Evolutionary conservation across 92 coral and sea anemone species (phyloP).

Genomic region (Heliopora coerulea): DNA sequence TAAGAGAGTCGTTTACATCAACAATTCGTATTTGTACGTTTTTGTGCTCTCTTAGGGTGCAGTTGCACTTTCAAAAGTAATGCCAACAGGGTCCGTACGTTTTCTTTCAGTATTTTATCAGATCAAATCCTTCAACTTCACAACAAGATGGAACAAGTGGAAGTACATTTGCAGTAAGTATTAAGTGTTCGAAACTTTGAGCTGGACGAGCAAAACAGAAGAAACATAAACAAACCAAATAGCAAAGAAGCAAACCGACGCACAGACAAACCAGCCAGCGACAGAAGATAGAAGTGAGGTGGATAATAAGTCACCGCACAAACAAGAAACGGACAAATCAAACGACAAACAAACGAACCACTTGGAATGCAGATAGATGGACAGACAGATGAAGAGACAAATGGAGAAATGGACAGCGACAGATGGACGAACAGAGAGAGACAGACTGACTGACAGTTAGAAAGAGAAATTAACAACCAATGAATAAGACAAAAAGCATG

Average conservation of each 20-base stretch:
- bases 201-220: too few species aligned
- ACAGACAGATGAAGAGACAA: slow-evolving; percentile 2
- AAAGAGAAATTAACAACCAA: too few species aligned
- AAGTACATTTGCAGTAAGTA: slow-evolving; percentile 74
- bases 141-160: slow-evolving; percentile 71
- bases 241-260: too few species aligned
- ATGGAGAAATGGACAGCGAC: not conserved
- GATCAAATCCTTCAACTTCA: slow-evolving; percentile 85
- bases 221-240: too few species aligned
- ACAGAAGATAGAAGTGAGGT: too few species aligned
- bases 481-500: too few species aligned
- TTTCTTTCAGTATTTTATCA: slow-evolving; percentile 68
- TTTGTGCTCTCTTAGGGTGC: too few species aligned
- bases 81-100: not conserved
- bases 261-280: too few species aligned
- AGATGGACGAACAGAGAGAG: not conserved
- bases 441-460: not conserved
- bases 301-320: too few species aligned
- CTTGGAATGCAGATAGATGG: not conserved
- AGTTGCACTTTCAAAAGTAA: too few species aligned
- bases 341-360: not conserved
- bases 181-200: not conserved
- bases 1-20: slow-evolving; percentile 47
- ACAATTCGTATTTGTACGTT: too few species aligned
- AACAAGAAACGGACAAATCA: not conserved